Percentiles rank a stretch among this genome's conserved stretches.
Conservation (phyloP, 2,888 invertebrate species). For the Xiphydria camelus region DNA sequence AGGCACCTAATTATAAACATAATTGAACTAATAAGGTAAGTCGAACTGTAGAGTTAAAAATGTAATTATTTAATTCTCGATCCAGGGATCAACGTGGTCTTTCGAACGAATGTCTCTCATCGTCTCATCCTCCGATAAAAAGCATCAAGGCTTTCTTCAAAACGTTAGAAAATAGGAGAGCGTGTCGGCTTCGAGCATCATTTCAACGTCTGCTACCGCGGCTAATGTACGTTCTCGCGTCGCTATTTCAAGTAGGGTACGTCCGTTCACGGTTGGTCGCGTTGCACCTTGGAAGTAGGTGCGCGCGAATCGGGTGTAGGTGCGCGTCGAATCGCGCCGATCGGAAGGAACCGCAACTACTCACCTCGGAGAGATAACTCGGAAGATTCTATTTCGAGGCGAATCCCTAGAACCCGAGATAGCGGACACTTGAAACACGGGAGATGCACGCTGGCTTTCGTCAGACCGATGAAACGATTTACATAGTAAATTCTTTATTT, state of each 20-base stretch:
- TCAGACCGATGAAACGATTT: conserved; percentile 42
- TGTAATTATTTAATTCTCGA: conserved; percentile 31
- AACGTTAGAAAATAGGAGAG: conserved; percentile 45
- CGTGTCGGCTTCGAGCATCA: conserved; percentile 38
- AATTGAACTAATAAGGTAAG: conserved; percentile 29
- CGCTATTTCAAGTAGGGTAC: background rate
- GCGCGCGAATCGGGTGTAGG: no score
- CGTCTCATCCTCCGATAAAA: conserved; percentile 55
- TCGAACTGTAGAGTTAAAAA: conserved; percentile 16
- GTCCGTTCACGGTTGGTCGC: no score
- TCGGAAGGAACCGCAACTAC: no score
- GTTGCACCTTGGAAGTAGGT: no score
- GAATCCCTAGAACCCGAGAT: background rate
- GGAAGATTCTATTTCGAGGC: no score
- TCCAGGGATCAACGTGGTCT: conserved; percentile 36
- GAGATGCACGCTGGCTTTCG: conserved; percentile 38
- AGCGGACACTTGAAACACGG: conserved; percentile 2
- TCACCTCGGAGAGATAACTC: no score
- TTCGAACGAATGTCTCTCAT: conserved; percentile 42
- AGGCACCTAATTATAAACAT: conserved; percentile 16
- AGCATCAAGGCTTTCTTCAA: conserved; percentile 51
- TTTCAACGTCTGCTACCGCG: conserved; percentile 31
- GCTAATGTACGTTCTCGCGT: conserved; percentile 25
- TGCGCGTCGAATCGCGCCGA: no score
- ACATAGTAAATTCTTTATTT: conserved; percentile 33